Evolutionary conservation across 2,113 vertebrate genomes (phyloP).

Genomic region (Vicugna pacos): DNA sequence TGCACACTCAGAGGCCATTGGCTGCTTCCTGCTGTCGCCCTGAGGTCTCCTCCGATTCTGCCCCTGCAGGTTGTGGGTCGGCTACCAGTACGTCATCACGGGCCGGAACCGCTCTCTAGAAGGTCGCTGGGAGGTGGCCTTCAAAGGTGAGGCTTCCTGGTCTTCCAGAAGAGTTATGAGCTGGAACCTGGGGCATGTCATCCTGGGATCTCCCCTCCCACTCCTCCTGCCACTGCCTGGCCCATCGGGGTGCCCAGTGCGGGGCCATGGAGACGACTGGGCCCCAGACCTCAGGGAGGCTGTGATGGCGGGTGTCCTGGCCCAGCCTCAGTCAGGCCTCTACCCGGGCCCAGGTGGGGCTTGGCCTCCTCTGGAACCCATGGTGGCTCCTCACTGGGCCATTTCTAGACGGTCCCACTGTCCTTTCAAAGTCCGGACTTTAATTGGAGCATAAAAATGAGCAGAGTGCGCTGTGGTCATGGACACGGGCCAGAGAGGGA

Average conservation of each 20-base stretch:
- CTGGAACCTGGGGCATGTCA: not conserved
- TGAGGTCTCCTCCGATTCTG: not conserved
- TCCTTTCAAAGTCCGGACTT: not conserved
- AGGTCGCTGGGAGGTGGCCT: conserved; percentile 97
- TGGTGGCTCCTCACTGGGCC: not conserved
- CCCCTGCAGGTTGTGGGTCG: conserved; percentile 96
- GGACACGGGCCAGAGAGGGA: not conserved
- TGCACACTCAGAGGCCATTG: not conserved
- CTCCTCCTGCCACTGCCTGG: not conserved
- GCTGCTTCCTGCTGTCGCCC: not conserved
- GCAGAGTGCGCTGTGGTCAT: not conserved
- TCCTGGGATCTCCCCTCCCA: not conserved
- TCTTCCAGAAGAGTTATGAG: not conserved
- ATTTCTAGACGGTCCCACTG: not conserved
- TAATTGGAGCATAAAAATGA: not conserved
- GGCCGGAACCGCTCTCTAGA: conserved; percentile 94
- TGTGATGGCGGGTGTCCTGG: not conserved
- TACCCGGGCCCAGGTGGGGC: not conserved
- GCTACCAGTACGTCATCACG: conserved; percentile 98
- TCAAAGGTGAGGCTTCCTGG: conserved; percentile 91
- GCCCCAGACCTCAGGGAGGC: not conserved
- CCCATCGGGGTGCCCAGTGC: not conserved
- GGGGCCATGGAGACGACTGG: not conserved
- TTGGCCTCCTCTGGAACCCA: not conserved
- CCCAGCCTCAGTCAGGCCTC: not conserved